Evolutionary conservation across 2,888 invertebrate genomes (phyloP), one percentile per base, ranked within the genome.

Genomic region (Phyto melanocephala): DNA sequence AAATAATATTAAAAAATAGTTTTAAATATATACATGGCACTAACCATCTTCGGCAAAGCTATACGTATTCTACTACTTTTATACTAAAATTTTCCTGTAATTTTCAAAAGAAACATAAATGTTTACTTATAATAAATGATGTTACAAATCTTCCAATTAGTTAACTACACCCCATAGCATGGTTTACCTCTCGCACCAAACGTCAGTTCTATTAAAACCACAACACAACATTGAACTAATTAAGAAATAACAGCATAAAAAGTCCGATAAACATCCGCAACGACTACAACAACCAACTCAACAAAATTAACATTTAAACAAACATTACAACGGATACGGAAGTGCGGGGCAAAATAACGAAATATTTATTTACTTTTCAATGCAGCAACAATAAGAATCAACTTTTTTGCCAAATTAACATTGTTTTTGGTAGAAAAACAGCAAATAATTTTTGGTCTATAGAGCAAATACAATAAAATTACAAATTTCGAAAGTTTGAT

Each of bases 181-280:
- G 28, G 28, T 6, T 6, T 28, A 28, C 4, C 6, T 28, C 6
- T 28, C 28, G 2, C 47, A 28, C 20, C 20, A 20, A n/a, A 42
- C 47, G 0, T 65, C 8, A 1, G 11, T 15, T 4, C 6, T 7
- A 11, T 20, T 20, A 47, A 47, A 47, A 47, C 20, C 80, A 42
- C 71, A 63, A 72, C 68, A 77, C 52, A 75, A 67, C 76, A 63
- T 81, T 77, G 40, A 72, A 77, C 77, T 81, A 77, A 81, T 81
- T 78, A 75, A 75, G 58, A 65, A 81, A 77, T 54, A 77, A 68
- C 42, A 77, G 71, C 24, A 68, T 50, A 70, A 74, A 74, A 15
- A 74, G 15, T 63, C 65, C 33, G 28, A 15, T 60, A 68, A 63
- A 63, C 62, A 71, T 76, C 65, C 72, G 67, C 62, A 60, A 22